A percentile compares a stretch with the other conserved stretches of the same genome.
phyloP scores from a whole-genome alignment of 2,797 vertebrate genomes.

The Parauchenoglanis punctatus region DNA sequence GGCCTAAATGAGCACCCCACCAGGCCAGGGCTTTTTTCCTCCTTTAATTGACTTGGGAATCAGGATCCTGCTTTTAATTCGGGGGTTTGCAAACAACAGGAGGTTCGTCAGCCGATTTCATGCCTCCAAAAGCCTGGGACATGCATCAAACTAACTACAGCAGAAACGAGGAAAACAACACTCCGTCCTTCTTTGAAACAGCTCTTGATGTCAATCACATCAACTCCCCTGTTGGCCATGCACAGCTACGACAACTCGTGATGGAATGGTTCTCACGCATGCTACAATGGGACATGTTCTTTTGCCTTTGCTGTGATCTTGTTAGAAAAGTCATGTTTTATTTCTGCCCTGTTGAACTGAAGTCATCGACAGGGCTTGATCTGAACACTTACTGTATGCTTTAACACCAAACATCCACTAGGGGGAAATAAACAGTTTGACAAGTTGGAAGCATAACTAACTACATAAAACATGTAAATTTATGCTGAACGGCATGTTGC shows the following conservation, averaged over 20 bases:
- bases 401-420: constrained; percentile 29
- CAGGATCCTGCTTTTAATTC: constrained; percentile 43
- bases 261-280: constrained; percentile 48
- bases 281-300: constrained; percentile 44
- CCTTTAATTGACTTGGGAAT: constrained; percentile 41
- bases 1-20: constrained; percentile 34
- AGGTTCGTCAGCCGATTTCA: constrained; percentile 51
- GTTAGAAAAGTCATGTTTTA: constrained; percentile 55
- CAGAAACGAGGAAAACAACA: constrained; percentile 36
- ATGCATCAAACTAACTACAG: constrained; percentile 48
- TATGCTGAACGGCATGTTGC: background rate
- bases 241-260: background rate
- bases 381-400: background rate
- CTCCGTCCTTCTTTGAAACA: constrained; percentile 13
- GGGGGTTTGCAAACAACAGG: constrained; percentile 31
- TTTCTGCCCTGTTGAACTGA: constrained; percentile 38
- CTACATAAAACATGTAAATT: background rate
- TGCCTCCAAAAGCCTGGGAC: constrained; percentile 36
- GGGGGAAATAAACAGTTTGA: background rate
- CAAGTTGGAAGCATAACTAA: background rate
- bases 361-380: constrained; percentile 17
- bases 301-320: constrained; percentile 41
- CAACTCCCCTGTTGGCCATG: constrained; percentile 8
- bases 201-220: constrained; percentile 55
- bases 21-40: constrained; percentile 22